A percentile compares a stretch with the other conserved stretches of the same genome.
Conservation (phyloP, 2,797 vertebrate species). For the Rhadinocentrus ornatus region DNA sequence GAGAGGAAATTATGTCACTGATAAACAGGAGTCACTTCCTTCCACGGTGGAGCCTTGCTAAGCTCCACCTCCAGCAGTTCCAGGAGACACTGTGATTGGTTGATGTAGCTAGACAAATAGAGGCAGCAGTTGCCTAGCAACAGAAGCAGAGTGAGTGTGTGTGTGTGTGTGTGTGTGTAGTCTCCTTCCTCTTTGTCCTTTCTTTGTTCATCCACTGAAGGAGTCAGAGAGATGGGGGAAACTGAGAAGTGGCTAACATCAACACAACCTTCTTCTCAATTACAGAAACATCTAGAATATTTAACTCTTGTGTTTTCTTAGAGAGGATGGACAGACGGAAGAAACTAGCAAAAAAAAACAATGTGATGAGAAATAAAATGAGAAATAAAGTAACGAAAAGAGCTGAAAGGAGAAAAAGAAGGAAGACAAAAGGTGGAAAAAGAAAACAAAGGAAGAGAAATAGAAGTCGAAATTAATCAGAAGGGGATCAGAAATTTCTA, state of each 20-base stretch:
- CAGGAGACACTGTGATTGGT: slow-evolving; percentile 44
- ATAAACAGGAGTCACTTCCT: slow-evolving; percentile 58
- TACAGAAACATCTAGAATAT: neutral
- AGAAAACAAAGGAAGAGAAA: neutral
- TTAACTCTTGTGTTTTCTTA: neutral
- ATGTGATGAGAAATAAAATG: too few species aligned
- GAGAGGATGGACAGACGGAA: neutral
- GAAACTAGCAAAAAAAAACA: neutral
- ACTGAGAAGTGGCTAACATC: neutral
- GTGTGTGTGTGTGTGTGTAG: slow-evolving; percentile 1
- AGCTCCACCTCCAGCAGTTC: slow-evolving; percentile 43
- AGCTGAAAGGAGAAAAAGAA: neutral
- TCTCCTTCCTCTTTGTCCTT: slow-evolving; percentile 41
- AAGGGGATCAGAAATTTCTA: too few species aligned
- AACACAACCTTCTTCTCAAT: neutral
- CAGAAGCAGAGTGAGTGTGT: slow-evolving; percentile 37
- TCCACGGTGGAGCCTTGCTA: slow-evolving; percentile 62
- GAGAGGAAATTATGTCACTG: slow-evolving; percentile 55
- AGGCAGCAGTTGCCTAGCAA: slow-evolving; percentile 67
- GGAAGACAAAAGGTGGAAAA: neutral
- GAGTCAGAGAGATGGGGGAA: neutral
- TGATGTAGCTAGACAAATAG: slow-evolving; percentile 38
- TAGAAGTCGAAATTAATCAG: too few species aligned
- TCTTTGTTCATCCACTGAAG: slow-evolving; percentile 42
- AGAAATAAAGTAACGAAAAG: too few species aligned